These are phyloP conservation scores for Chaetops frenatus DNA, from an alignment of 2,113 vertebrate genomes.

Conservation along the genomic window DNA sequence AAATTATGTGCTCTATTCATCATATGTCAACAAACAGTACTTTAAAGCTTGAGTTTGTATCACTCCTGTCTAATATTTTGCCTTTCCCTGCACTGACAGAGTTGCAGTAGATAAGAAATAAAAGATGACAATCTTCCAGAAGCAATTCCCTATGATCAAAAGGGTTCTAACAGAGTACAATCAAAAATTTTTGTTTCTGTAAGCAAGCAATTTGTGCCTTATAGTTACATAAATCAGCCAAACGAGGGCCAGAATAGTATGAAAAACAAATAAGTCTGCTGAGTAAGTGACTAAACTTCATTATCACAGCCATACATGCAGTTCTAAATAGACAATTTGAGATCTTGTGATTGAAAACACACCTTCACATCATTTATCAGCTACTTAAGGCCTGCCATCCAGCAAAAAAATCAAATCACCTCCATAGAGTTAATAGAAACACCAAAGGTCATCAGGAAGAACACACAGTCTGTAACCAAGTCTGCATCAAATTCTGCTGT, in stretches of 20 bases:
- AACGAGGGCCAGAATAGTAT: not conserved
- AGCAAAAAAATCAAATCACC: not conserved
- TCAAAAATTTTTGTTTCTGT: not conserved
- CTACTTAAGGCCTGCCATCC: not conserved
- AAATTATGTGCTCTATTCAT: not conserved
- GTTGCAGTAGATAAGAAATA: not conserved
- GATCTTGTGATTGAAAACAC: not conserved
- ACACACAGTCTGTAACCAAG: not conserved
- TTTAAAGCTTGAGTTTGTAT: constrained; percentile 2
- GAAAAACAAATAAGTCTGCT: not conserved
- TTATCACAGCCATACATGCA: fast-evolving
- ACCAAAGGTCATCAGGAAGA: not conserved
- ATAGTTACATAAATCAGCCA: not conserved
- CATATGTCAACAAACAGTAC: not conserved
- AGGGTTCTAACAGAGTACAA: not conserved
- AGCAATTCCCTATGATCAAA: not conserved
- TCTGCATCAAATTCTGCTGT: not conserved
- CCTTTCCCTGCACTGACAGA: not conserved
- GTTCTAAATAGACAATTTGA: not conserved
- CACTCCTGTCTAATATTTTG: not conserved
- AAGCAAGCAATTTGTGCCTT: not conserved
- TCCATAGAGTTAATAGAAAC: not conserved
- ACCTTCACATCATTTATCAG: not conserved
- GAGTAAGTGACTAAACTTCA: not conserved
- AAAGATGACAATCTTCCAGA: constrained; percentile 24